Conservation (phyloP, 2,888 invertebrate species). For the Drosophila incognita region DNA sequence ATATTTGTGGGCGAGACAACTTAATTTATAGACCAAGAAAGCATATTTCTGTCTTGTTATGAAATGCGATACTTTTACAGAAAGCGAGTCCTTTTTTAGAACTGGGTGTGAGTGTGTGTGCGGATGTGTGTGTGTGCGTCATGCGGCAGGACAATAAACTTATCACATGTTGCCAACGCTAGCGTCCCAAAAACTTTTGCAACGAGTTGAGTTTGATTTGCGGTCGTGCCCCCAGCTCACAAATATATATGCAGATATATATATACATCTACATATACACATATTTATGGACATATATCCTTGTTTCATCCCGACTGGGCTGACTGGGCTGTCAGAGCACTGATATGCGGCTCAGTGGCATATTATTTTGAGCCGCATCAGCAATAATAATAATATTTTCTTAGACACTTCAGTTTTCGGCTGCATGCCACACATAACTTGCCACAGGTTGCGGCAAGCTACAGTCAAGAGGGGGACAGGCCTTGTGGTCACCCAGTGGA, state of each 20-base stretch:
- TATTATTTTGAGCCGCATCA: conserved; percentile 51
- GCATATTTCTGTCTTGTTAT: conserved; percentile 60
- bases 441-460: conserved; percentile 29
- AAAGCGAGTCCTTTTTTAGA: conserved; percentile 48
- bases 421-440: conserved; percentile 63
- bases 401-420: conserved; percentile 57
- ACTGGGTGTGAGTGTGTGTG: not conserved
- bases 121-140: conserved; percentile 39
- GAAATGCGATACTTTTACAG: conserved; percentile 69
- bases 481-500: conserved; percentile 57
- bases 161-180: conserved; percentile 73
- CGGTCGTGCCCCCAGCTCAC: conserved; percentile 47
- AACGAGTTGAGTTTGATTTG: conserved; percentile 76
- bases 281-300: conserved; percentile 40
- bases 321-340: conserved; percentile 72
- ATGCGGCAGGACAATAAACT: conserved; percentile 80
- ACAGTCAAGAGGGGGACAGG: not conserved
- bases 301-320: conserved; percentile 24
- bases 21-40: conserved; percentile 79
- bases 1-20: conserved; percentile 84
- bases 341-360: conserved; percentile 78
- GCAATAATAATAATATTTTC: conserved; percentile 74
- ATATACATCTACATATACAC: conserved; percentile 9
- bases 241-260: conserved; percentile 24
- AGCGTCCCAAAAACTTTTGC: conserved; percentile 61